phyloP scores from a whole-genome alignment of 2,113 vertebrate genomes.

The Corythaixoides concolor region DNA sequence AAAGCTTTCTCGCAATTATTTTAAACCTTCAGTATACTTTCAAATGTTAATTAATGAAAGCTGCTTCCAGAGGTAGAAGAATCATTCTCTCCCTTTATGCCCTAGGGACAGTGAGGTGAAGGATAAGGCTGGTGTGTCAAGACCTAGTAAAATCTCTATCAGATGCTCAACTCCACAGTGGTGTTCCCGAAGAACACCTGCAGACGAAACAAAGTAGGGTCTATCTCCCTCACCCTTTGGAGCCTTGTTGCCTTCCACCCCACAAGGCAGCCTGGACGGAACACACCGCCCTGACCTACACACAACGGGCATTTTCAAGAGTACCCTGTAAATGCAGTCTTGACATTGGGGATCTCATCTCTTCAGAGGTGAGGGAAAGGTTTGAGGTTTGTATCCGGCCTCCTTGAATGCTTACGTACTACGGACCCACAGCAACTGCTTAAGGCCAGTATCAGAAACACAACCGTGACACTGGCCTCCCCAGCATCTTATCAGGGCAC shows the following conservation, averaged over 20 bases:
- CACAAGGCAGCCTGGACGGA: background rate
- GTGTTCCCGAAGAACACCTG: background rate
- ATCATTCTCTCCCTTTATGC: background rate
- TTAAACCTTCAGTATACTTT: background rate
- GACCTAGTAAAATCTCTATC: background rate
- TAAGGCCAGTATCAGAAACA: background rate
- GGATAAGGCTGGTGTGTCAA: background rate
- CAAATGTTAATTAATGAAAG: background rate
- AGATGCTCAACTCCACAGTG: background rate
- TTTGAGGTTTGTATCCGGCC: background rate
- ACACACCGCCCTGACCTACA: background rate
- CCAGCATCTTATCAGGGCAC: background rate
- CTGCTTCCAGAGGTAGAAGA: background rate
- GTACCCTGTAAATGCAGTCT: background rate
- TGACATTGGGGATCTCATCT: background rate
- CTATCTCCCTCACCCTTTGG: background rate
- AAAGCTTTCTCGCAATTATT: background rate
- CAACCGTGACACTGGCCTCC: rapidly evolving
- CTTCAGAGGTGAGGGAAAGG: background rate
- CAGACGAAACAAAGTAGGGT: background rate
- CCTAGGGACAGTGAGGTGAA: background rate
- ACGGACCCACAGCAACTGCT: background rate
- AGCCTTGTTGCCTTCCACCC: background rate
- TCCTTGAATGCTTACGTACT: background rate
- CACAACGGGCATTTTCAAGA: background rate